phyloP scores from a whole-genome alignment of 2,888 invertebrate genomes.

The Rhodophaea formosa region DNA sequence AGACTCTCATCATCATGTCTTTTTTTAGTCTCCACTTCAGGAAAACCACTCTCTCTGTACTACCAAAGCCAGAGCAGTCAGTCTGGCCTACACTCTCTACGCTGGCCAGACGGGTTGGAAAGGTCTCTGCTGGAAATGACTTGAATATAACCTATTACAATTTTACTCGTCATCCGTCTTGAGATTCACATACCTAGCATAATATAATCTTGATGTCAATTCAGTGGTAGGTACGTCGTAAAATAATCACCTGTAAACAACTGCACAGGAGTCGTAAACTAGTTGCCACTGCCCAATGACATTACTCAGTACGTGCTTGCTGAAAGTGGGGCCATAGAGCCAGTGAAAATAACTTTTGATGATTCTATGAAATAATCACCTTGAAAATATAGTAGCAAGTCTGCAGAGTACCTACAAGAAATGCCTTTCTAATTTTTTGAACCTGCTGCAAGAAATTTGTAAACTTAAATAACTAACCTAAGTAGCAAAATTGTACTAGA shows the following conservation, averaged over 20 bases:
- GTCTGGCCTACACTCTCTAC: too few species aligned
- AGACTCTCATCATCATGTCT: too few species aligned
- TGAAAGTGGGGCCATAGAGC: conserved; percentile 40
- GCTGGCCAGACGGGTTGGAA: too few species aligned
- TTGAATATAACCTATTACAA: not conserved
- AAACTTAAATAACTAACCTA: too few species aligned
- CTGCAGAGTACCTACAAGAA: too few species aligned
- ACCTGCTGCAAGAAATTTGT: too few species aligned
- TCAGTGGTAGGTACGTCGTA: conserved; percentile 1
- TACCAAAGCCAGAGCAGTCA: too few species aligned
- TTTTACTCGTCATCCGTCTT: not conserved
- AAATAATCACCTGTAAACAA: conserved; percentile 19
- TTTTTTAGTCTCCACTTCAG: too few species aligned
- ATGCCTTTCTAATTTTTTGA: too few species aligned
- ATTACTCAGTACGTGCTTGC: conserved; percentile 67
- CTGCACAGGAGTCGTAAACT: conserved; percentile 59
- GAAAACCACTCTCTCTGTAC: too few species aligned
- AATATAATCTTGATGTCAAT: not conserved
- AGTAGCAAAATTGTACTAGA: too few species aligned
- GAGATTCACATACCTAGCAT: not conserved
- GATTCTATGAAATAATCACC: not conserved
- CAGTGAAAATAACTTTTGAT: conserved; percentile 21
- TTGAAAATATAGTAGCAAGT: too few species aligned
- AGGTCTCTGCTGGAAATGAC: not conserved
- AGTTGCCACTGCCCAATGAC: conserved; percentile 71